Conservation (phyloP, 30 jellyfish, hydroid and myxozoan genomes). For the Phacellophora camtschatica region DNA sequence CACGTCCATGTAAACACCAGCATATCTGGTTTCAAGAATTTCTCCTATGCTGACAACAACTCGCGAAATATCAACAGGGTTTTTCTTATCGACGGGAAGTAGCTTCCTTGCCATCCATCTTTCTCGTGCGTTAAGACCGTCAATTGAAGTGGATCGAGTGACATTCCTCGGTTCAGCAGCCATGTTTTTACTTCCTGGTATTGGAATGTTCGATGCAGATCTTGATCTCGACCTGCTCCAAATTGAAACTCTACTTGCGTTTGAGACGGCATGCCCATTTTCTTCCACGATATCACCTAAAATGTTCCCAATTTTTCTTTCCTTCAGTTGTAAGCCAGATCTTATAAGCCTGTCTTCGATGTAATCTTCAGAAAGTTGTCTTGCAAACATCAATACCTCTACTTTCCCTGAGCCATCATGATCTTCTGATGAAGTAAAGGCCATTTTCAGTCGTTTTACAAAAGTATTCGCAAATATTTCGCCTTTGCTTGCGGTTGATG, state of each 20-base stretch:
- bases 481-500: neutral
- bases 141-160: neutral
- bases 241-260: neutral
- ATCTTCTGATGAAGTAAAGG: slow-evolving; percentile 1
- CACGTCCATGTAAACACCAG: slow-evolving; percentile 74
- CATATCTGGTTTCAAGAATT: slow-evolving; percentile 70
- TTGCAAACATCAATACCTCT: slow-evolving; percentile 40
- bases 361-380: slow-evolving; percentile 73
- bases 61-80: slow-evolving; percentile 56
- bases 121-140: neutral
- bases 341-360: slow-evolving; percentile 88
- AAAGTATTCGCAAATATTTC: neutral
- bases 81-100: slow-evolving; percentile 17
- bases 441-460: slow-evolving; percentile 32
- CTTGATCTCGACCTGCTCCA: neutral
- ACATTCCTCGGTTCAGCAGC: neutral
- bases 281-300: slow-evolving; percentile 6
- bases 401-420: neutral
- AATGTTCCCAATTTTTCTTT: slow-evolving; percentile 48
- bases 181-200: neutral
- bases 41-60: slow-evolving; percentile 82
- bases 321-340: slow-evolving; percentile 84
- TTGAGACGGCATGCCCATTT: neutral
- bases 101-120: neutral
- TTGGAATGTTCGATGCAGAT: neutral